Percentiles rank a stretch among this genome's conserved stretches.
Conservation (phyloP, 2,113 vertebrate genomes). For the Oreotrochilus melanogaster region DNA sequence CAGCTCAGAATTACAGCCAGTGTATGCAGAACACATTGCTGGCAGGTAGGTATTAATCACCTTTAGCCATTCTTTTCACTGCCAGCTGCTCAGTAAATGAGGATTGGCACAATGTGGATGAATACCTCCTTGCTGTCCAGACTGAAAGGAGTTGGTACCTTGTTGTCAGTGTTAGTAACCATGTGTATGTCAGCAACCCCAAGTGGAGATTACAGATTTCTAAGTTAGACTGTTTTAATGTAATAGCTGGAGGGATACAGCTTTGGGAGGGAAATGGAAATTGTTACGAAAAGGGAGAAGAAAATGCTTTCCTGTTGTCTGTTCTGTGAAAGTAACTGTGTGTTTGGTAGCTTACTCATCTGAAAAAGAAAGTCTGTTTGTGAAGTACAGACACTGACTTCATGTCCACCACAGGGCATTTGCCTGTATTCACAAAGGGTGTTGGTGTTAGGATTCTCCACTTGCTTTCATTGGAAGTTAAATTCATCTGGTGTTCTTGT, state of each 20-base stretch:
- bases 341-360: not conserved
- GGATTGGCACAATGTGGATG: not conserved
- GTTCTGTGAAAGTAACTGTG: not conserved
- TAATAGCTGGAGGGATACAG: not conserved
- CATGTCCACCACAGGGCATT: not conserved
- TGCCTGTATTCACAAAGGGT: not conserved
- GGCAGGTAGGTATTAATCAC: conserved; percentile 67
- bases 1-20: not conserved
- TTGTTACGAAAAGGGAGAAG: not conserved
- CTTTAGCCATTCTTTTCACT: conserved; percentile 6
- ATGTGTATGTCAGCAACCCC: not conserved
- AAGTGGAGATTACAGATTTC: not conserved
- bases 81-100: conserved; percentile 44
- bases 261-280: not conserved
- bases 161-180: not conserved
- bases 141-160: not conserved
- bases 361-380: not conserved
- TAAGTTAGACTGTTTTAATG: not conserved
- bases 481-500: not conserved
- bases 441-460: not conserved
- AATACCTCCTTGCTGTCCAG: not conserved
- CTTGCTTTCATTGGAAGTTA: not conserved
- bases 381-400: not conserved
- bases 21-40: conserved; percentile 7
- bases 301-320: not conserved